Evolutionary conservation across 1,140 invertebrate genomes (phyloP), one percentile per base, ranked within the genome.

Genomic region (Rhynchophorus ferrugineus): DNA sequence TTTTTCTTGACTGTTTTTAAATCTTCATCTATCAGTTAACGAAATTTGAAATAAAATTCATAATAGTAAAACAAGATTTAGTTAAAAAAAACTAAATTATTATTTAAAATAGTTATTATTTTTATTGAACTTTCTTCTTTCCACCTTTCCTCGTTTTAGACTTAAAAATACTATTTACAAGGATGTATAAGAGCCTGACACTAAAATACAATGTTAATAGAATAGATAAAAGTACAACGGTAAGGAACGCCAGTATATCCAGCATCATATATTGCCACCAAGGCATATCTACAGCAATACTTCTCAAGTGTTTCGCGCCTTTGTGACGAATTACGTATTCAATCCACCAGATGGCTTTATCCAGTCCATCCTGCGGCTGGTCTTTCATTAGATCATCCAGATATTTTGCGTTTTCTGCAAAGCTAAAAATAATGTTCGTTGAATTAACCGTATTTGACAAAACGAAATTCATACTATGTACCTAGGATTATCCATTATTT

Each of bases 321-420:
- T 73, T 71, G 50, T 78, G 68, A 20, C 75, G 61, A 20, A 79
- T 64, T 8, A 78, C 71, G 60, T 75, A 78, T 56, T 80, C 78
- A 6, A 70, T 74, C 77, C 77, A 80, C 68, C 69, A 79, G 17
- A 73, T 63, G 0, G 73, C 68, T 35, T 67, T 64, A 1, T 78
- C 60, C 24, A 76, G 48, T 2, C 62, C 54, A 46, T 67, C 53
- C 38, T 67, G 61, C 1, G 69, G 73, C 57, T 70, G 66, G 49
- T 78, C 77, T 39, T 51, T 67, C 49, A 65, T 65, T 45, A 60
- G 60, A 2, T 44, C 48, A 21, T 64, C 65, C 22, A 62, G 41
- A 38, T 62, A 59, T 41, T 61, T 55, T 53, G 68, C 63, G 36
- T 69, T 69, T 39, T 64, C 53, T 19, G 61, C 61, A 56, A 69